These are phyloP conservation scores for Microcebus lehilahytsara DNA, from an alignment of 2,113 vertebrate species.

Conservation along the genomic window DNA sequence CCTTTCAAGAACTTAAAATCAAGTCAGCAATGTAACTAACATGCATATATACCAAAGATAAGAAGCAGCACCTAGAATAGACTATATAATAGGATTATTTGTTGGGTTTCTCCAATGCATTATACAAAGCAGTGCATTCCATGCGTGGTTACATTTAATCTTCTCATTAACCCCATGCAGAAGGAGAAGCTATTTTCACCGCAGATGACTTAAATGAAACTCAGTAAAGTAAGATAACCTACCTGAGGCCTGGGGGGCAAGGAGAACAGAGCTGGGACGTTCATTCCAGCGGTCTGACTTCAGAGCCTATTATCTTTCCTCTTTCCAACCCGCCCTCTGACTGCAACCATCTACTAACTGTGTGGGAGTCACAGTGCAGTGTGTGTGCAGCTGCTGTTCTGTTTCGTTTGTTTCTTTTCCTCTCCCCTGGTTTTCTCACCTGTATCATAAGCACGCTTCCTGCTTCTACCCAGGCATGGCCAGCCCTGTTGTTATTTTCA, in stretches of 20 bases:
- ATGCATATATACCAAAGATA: too few relatives aligned
- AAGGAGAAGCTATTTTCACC: neutral
- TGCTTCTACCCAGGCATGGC: neutral
- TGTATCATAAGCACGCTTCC: neutral
- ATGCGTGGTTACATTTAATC: neutral
- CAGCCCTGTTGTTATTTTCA: neutral
- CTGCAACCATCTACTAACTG: neutral
- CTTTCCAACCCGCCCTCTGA: neutral
- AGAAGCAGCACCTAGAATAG: neutral
- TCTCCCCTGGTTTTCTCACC: neutral
- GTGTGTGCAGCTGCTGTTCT: neutral
- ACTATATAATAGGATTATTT: rapidly evolving
- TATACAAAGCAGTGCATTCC: neutral
- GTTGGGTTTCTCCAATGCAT: neutral
- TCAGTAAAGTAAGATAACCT: neutral
- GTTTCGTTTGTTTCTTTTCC: neutral
- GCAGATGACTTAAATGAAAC: neutral
- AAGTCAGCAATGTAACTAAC: neutral
- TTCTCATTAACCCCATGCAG: neutral
- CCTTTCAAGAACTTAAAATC: neutral
- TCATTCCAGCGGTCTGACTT: too few relatives aligned
- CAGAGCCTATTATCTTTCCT: neutral
- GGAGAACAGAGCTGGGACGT: neutral
- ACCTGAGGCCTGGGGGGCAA: neutral
- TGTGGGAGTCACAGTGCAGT: neutral